phyloP scores from a whole-genome alignment of 2,113 vertebrate species.

The Rhinopomastus cyanomelas region DNA sequence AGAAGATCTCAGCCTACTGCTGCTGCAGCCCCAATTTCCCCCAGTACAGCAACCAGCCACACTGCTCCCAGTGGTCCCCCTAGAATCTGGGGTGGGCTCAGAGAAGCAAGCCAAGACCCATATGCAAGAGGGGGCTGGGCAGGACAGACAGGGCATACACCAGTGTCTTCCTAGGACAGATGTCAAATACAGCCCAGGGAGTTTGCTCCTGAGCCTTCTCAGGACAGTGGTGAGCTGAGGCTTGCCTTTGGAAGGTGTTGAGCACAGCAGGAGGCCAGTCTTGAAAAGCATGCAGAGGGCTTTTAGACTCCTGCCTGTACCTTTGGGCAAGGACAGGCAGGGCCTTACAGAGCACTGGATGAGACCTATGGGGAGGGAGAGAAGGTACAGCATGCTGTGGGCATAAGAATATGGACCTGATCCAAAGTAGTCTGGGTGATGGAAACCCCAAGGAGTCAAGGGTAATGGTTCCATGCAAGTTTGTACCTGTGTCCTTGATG shows the following conservation, averaged over 20 bases:
- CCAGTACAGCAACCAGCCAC: fast-evolving
- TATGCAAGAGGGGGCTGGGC: not conserved
- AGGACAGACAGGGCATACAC: not conserved
- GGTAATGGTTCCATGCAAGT: not conserved
- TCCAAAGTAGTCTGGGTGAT: not conserved
- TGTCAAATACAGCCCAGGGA: not conserved
- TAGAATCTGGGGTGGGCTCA: not conserved
- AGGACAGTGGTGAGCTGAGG: not conserved
- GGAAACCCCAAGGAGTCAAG: not conserved
- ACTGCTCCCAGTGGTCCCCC: not conserved
- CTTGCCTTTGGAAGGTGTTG: not conserved
- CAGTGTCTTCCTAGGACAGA: not conserved
- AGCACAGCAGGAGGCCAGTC: not conserved
- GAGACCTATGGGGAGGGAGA: not conserved
- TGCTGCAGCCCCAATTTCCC: not conserved
- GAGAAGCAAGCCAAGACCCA: not conserved
- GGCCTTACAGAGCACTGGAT: not conserved
- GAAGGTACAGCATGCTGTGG: not conserved
- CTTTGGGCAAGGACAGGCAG: not conserved
- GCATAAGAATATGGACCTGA: not conserved
- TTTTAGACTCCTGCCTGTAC: not conserved
- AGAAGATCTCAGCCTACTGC: not conserved
- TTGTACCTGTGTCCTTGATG: not conserved
- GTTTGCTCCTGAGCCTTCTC: not conserved
- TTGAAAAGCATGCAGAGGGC: not conserved